Percentiles rank a stretch among this genome's conserved stretches.
These are phyloP conservation scores for Papilio glaucus DNA, from an alignment of 1,140 invertebrate genomes.

Conservation along the genomic window DNA sequence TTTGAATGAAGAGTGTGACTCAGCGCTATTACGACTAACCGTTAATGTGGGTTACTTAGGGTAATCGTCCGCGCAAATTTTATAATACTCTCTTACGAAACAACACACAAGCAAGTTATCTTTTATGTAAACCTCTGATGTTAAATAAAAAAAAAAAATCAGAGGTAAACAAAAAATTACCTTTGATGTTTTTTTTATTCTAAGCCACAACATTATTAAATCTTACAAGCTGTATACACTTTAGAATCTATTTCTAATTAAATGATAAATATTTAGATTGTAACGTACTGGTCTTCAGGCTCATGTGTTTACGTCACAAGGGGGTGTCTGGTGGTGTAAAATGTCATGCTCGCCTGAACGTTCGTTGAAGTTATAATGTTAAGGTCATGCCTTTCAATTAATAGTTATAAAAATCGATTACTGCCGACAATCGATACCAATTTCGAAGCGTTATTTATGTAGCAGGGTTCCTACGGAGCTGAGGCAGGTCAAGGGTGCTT, in stretches of 20 bases:
- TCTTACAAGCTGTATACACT: neutral
- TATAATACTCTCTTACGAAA: conserved; percentile 7
- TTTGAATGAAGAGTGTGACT: neutral
- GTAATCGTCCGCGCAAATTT: neutral
- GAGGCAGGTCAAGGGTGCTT: no score
- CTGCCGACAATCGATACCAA: neutral
- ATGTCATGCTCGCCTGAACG: neutral
- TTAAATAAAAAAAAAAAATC: no score
- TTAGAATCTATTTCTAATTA: neutral
- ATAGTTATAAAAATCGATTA: conserved; percentile 10
- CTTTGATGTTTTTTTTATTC: no score
- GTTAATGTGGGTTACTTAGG: neutral
- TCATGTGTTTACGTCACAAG: no score
- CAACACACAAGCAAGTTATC: conserved; percentile 8
- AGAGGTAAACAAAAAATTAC: no score
- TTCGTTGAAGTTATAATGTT: neutral
- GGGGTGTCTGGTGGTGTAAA: no score
- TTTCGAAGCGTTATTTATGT: no score
- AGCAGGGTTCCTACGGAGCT: no score
- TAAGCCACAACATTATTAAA: neutral
- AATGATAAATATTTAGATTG: no score
- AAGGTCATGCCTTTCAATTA: conserved; percentile 9
- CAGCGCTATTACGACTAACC: neutral
- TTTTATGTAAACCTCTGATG: no score
- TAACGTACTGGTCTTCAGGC: no score